Percentiles rank a stretch among this genome's conserved stretches.
phyloP scores from a whole-genome alignment of 2,888 invertebrate genomes.

The Amblyteles armatorius region DNA sequence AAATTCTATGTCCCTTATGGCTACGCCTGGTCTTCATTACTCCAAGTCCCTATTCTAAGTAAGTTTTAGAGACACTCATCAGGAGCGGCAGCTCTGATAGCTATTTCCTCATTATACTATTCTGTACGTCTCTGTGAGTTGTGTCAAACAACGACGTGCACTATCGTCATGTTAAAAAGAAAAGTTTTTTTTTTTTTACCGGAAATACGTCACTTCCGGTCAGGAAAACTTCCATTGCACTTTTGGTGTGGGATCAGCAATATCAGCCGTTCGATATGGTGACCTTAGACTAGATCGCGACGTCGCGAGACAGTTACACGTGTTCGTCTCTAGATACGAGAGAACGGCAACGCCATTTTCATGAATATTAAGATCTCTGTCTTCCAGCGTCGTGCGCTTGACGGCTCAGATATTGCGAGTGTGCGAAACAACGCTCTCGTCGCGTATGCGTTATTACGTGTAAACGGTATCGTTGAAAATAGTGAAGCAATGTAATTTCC shows the following conservation, averaged over 20 bases:
- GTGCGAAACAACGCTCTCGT: conserved; percentile 6
- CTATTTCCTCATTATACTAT: too few relatives aligned
- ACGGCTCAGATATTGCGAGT: conserved; percentile 10
- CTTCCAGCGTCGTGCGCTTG: conserved; percentile 31
- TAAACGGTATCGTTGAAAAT: not conserved
- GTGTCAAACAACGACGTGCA: too few relatives aligned
- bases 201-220: not conserved
- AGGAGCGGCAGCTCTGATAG: too few relatives aligned
- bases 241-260: not conserved
- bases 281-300: not conserved
- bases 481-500: not conserved
- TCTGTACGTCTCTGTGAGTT: not conserved
- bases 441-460: not conserved
- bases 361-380: conserved; percentile 34
- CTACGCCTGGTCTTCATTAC: too few relatives aligned
- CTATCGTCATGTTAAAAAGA: too few relatives aligned
- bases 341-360: conserved; percentile 14
- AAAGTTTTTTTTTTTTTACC: not conserved
- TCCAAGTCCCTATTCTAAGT: too few relatives aligned
- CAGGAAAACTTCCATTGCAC: not conserved
- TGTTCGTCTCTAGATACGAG: not conserved
- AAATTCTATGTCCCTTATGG: too few relatives aligned
- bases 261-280: not conserved
- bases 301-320: not conserved
- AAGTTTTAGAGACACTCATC: too few relatives aligned